These are phyloP conservation scores for Chrysolina oricalcia DNA, from an alignment of 2,888 invertebrate genomes.

Conservation along the genomic window DNA sequence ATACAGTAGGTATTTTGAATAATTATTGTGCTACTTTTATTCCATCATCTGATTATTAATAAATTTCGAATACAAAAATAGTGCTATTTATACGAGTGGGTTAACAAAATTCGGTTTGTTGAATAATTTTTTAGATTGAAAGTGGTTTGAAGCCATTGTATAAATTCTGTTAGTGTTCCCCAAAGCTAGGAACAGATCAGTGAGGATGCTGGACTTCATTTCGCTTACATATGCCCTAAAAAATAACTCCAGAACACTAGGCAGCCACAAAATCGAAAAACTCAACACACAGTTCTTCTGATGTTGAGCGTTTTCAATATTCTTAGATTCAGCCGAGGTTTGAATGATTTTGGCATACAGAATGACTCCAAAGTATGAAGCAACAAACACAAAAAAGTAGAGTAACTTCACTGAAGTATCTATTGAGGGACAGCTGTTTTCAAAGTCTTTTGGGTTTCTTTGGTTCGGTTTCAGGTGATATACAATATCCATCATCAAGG, in stretches of 20 bases:
- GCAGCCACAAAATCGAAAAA: constrained; percentile 66
- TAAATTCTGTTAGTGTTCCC: constrained; percentile 61
- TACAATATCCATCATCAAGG: constrained; percentile 57
- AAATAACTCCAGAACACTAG: constrained; percentile 64
- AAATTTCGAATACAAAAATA: too few relatives aligned
- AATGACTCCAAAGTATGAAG: constrained; percentile 60
- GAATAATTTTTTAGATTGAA: constrained; percentile 53
- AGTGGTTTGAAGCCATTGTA: constrained; percentile 55
- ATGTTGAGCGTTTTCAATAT: constrained; percentile 50
- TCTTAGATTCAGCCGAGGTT: constrained; percentile 52
- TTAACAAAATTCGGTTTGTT: constrained; percentile 57
- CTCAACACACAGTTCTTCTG: constrained; percentile 57
- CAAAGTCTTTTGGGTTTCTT: constrained; percentile 42
- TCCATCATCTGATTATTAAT: too few relatives aligned
- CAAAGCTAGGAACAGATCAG: constrained; percentile 61
- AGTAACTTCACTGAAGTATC: constrained; percentile 60
- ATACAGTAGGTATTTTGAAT: background rate
- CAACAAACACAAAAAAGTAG: constrained; percentile 62
- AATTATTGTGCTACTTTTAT: background rate
- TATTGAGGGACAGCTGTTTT: constrained; percentile 45
- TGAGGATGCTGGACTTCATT: constrained; percentile 56
- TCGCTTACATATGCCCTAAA: constrained; percentile 62
- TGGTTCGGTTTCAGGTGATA: constrained; percentile 51
- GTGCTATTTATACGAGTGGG: constrained; percentile 44
- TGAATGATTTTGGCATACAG: constrained; percentile 63